Base-by-base conservation (phyloP, 2,113 vertebrate genomes). In the Vidua macroura region DNA sequence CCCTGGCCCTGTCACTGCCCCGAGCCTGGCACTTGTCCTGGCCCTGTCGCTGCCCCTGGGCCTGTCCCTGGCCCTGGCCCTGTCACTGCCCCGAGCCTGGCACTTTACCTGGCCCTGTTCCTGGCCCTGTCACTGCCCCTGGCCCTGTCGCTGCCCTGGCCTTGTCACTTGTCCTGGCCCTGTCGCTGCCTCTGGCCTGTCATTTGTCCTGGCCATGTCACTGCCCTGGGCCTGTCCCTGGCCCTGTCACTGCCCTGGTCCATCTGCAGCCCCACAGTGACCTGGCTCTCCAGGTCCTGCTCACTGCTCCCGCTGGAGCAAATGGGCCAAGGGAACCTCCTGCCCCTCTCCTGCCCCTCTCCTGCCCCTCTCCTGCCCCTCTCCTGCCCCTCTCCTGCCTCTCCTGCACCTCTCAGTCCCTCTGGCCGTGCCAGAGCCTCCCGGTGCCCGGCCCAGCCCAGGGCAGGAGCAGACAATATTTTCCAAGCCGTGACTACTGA, bases 11-110 rank as follows among this genome's bases (percentile, higher is more conserved):
- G 64, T n/a, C 63, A 22, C 63, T 17, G 43, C 2, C 7, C 43
- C 21, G 21, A 27, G 37, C 27, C 5, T 35, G 35, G 35, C 35
- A 35, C 35, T 35, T 35, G 35, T 35, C 35, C 35, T 35, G 35
- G 35, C 35, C 35, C 35, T 35, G 64, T n/a, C 44, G 8, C 35
- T 35, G 35, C 35, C 35, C 35, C 35, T 35, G 35, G 35, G 35
- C 35, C 35, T 35, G 35, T 35, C 35, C 35, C 35, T 35, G 35
- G 2, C 16, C 23, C 0, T 64, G 41, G 2, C 16, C 23, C 0
- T 64, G 41, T 33, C 41, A 12, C 41, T 33, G 20, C 7, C 35
- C 35, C 8, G 35, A n/a, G 44, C 44, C 44, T 44, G 44, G 19
- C 44, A 44, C 35, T 35, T 35, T 7, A 7, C 35, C 35, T 35